Evolutionary conservation across 2,113 vertebrate species (phyloP), one percentile per base, ranked within the genome.

Genomic region (Hepsetus odoe): DNA sequence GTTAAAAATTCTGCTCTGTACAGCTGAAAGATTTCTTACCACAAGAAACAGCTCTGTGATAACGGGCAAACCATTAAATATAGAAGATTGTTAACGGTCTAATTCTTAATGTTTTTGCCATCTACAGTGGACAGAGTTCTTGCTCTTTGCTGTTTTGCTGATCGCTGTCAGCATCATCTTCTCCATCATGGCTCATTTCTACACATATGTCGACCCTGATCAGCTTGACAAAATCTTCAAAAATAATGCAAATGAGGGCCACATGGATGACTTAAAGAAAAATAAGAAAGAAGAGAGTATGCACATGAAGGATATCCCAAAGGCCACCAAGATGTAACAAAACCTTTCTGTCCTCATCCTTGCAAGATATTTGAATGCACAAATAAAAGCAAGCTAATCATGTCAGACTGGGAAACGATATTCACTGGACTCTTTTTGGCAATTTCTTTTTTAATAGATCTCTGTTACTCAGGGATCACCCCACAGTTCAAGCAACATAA

Each of bases 161-260:
- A 68, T 99, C 77, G 92, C 85, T 2, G 95, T 98, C 85, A 95
- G 90, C 90, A 26, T 97, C 87, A 90, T 98, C 87, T 99, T 99
- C 91, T 98, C 97, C 87, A 86, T 98, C 91, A 98, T 98, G 97
- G 93, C 94, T 70, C 88, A 92, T 86, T 97, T 95, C 92, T 99
- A 98, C 87, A 90, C 94, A 38, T 96, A 95, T 38, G 85, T 95
- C 12, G 88, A 95, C 81, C 90, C 92, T 4, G 88, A 94, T 1
- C 86, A 95, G 86, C 72, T 95, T 61, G 78, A 86, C 65, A 90
- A 84, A 64, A 10, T 85, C 13, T 86, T 80, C 87, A 68, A 24
- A 73, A 84, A 92, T 14, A 89, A 94, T 0, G 28, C 20, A 59
- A 24, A 51, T 0, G 20, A 84, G 5, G 85, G 82, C 0, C 79